A percentile compares a stretch with the other conserved stretches of the same genome.
These are phyloP conservation scores for Pimpla rufipes DNA, from an alignment of 2,888 invertebrate species.

Conservation along the genomic window DNA sequence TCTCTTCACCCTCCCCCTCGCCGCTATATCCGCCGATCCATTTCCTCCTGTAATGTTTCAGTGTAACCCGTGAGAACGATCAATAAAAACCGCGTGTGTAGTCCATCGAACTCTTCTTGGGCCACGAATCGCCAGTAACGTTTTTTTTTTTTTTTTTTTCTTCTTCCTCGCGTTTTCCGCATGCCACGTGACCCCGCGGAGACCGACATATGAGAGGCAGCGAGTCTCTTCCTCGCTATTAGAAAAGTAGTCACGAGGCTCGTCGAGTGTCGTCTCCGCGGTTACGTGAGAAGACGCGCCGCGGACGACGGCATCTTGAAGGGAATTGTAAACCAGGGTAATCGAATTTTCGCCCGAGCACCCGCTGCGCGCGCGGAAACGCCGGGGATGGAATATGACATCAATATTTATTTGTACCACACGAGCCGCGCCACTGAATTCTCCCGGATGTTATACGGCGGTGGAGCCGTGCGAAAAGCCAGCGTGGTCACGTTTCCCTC, in stretches of 20 bases:
- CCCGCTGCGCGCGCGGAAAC: background rate
- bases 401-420: constrained; percentile 61
- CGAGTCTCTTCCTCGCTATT: constrained; percentile 16
- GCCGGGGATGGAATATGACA: constrained; percentile 49
- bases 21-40: background rate
- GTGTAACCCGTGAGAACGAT: background rate
- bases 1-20: background rate
- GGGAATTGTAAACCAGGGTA: constrained; percentile 63
- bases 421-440: background rate
- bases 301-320: constrained; percentile 48
- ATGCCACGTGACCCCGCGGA: background rate
- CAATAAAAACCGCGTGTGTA: constrained; percentile 13
- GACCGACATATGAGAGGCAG: background rate
- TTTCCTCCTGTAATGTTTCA: constrained; percentile 4
- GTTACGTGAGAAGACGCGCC: constrained; percentile 40
- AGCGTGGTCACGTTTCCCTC: constrained; percentile 50
- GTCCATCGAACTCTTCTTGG: background rate
- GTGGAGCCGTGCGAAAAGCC: constrained; percentile 2
- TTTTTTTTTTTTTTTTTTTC: constrained; percentile 18
- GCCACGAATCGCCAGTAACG: too few species aligned
- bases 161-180: background rate
- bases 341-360: constrained; percentile 64
- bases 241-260: constrained; percentile 43
- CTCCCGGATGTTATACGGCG: background rate
- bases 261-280: background rate